Conservation (phyloP, 2,888 invertebrate species). For the Amphipyra berbera region DNA sequence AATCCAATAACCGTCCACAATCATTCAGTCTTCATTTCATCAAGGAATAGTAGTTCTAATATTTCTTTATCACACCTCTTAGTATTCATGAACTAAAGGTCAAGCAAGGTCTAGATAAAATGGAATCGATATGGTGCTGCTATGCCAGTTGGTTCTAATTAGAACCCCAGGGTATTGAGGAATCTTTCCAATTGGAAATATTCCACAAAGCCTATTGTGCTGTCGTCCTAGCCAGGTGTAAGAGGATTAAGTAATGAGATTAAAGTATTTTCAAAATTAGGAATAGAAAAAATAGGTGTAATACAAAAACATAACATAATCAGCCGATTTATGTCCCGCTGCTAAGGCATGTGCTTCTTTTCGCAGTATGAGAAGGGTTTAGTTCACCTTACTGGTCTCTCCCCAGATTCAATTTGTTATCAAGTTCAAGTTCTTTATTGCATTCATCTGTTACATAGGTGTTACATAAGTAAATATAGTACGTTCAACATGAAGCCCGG, state of each 20-base stretch:
- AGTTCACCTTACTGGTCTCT: no score
- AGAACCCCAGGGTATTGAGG: no score
- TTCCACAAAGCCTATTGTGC: slow-evolving; percentile 30
- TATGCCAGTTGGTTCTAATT: slow-evolving; percentile 16
- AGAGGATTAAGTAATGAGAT: slow-evolving; percentile 28
- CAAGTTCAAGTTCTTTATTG: no score
- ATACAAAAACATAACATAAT: no score
- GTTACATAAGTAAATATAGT: no score
- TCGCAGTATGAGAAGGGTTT: no score
- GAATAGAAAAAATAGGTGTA: no score
- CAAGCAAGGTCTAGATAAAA: slow-evolving; percentile 17
- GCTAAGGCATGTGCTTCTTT: no score
- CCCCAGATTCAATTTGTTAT: no score
- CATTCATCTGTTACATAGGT: no score
- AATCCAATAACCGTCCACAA: slow-evolving; percentile 17
- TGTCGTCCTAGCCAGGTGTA: slow-evolving; percentile 4
- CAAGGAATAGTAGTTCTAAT: slow-evolving; percentile 14
- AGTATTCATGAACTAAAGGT: slow-evolving; percentile 25
- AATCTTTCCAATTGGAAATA: slow-evolving; percentile 14
- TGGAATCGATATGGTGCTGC: neutral
- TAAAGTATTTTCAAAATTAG: slow-evolving; percentile 1
- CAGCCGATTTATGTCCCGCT: no score
- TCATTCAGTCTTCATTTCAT: slow-evolving; percentile 3
- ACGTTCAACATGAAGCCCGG: no score
- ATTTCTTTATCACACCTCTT: slow-evolving; percentile 26